Percentiles rank a stretch among this genome's conserved stretches.
Conservation (phyloP, 2,888 invertebrate genomes). For the Apodemia mormo region DNA sequence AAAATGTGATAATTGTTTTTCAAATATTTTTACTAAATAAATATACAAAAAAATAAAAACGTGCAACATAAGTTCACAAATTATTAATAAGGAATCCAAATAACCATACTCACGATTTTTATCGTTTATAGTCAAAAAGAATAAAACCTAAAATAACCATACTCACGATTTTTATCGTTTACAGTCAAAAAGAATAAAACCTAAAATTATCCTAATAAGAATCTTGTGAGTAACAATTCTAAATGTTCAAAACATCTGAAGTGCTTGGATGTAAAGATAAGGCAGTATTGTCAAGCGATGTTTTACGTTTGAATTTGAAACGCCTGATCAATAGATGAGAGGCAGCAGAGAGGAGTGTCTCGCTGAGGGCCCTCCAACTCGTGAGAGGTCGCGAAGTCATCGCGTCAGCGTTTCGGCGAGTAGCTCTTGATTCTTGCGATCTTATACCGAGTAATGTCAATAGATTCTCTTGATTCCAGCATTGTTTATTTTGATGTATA, state of each 20-base stretch:
- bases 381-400: constrained; percentile 53
- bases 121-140: too few species aligned
- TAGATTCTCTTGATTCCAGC: not conserved
- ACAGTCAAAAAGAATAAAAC: too few species aligned
- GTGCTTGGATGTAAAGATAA: constrained; percentile 6
- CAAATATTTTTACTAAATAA: too few species aligned
- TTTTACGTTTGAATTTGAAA: constrained; percentile 7
- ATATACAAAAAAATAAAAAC: too few species aligned
- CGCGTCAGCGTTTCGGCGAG: constrained; percentile 63
- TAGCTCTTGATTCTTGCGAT: constrained; percentile 47
- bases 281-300: constrained; percentile 10
- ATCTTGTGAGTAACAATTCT: not conserved
- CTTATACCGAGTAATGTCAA: not conserved
- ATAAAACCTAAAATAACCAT: too few species aligned
- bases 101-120: too few species aligned
- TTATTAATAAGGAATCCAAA: too few species aligned
- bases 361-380: constrained; percentile 43
- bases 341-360: constrained; percentile 25
- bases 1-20: too few species aligned
- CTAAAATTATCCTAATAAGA: not conserved
- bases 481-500: too few species aligned
- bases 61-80: too few species aligned
- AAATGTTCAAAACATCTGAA: not conserved
- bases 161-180: too few species aligned
- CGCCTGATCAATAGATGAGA: constrained; percentile 11